phyloP scores from a whole-genome alignment of 1,140 invertebrate species.

The Palaemon carinicauda region DNA sequence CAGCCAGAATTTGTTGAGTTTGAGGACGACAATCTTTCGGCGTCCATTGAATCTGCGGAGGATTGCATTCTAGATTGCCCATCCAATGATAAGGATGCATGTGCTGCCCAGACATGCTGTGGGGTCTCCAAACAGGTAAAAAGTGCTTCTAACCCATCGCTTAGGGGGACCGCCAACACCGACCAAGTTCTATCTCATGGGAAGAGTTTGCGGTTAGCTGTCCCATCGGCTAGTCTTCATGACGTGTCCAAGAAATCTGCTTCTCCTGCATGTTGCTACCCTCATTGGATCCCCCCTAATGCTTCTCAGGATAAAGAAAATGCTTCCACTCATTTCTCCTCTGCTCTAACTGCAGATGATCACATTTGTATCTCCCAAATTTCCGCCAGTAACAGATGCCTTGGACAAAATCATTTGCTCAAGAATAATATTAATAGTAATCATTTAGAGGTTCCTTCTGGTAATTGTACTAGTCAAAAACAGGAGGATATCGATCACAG shows the following conservation, averaged over 20 bases:
- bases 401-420: no score
- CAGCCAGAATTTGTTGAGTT: slow-evolving; percentile 91
- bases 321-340: neutral
- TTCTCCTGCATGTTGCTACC: neutral
- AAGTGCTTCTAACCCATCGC: neutral
- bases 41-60: slow-evolving; percentile 64
- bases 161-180: neutral
- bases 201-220: neutral
- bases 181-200: neutral
- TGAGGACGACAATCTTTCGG: slow-evolving; percentile 60
- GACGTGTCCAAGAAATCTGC: neutral
- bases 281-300: slow-evolving; percentile 15
- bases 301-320: slow-evolving; percentile 7
- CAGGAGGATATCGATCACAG: no score
- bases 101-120: slow-evolving; percentile 85
- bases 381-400: no score
- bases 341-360: no score
- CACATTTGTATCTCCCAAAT: no score
- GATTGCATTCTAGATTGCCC: slow-evolving; percentile 87
- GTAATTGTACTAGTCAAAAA: no score
- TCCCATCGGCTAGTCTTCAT: neutral
- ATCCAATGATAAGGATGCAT: slow-evolving; percentile 78
- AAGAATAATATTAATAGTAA: no score
- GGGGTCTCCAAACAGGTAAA: slow-evolving; percentile 74
- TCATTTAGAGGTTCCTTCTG: no score